phyloP scores from a whole-genome alignment of 2,113 vertebrate species.

The Trichechus manatus region DNA sequence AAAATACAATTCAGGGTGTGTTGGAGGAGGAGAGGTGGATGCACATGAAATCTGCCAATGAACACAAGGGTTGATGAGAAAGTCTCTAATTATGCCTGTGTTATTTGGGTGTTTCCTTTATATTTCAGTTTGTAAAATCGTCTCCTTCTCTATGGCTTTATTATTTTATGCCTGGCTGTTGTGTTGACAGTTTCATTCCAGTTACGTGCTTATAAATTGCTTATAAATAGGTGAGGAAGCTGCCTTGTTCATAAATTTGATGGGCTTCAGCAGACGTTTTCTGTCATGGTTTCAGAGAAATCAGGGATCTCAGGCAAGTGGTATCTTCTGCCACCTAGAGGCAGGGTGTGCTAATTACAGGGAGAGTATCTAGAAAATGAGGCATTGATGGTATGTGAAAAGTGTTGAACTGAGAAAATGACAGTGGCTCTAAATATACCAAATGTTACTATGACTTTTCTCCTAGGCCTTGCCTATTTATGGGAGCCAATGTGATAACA shows the following conservation, averaged over 20 bases:
- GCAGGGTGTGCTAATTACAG: conserved; percentile 49
- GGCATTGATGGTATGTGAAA: neutral
- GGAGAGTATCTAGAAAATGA: neutral
- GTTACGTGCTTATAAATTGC: conserved; percentile 19
- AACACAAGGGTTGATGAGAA: neutral
- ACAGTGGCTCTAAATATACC: neutral
- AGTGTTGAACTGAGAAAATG: neutral
- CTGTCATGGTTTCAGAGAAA: neutral
- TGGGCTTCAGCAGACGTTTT: neutral
- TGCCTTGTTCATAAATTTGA: neutral
- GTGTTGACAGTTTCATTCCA: conserved; percentile 12
- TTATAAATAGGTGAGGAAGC: neutral
- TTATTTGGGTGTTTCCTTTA: conserved; percentile 54
- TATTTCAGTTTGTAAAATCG: neutral
- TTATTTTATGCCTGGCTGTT: conserved; percentile 62
- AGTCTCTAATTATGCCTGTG: neutral
- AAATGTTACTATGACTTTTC: neutral
- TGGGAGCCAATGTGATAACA: too few relatives aligned
- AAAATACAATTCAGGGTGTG: neutral
- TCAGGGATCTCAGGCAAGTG: neutral
- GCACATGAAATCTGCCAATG: neutral
- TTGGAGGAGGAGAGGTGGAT: neutral
- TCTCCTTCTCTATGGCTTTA: neutral
- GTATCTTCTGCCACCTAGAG: conserved; percentile 54
- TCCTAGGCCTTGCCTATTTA: neutral